phyloP scores from a whole-genome alignment of 1,140 invertebrate species.

The Thaumetopoea pityocampa region DNA sequence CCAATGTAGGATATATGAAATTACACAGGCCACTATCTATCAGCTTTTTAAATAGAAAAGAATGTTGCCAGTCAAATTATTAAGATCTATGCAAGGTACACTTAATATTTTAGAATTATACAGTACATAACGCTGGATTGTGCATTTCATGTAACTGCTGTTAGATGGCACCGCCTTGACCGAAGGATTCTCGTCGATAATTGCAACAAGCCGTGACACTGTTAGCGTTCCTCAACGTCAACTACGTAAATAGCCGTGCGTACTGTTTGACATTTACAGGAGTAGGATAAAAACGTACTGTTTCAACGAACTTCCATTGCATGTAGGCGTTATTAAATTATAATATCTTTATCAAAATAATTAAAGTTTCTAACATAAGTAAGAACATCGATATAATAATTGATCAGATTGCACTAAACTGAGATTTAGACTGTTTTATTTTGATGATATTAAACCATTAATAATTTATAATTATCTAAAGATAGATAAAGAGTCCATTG shows the following conservation, averaged over 20 bases:
- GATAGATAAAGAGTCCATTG: constrained; percentile 11
- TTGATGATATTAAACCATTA: constrained; percentile 17
- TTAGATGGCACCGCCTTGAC: constrained; percentile 59
- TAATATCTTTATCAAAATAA: background rate
- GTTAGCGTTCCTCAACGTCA: constrained; percentile 47
- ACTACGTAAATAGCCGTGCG: constrained; percentile 13
- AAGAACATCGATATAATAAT: too few species aligned
- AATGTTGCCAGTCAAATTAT: too few species aligned
- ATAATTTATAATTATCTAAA: constrained; percentile 9
- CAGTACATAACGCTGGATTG: constrained; percentile 29
- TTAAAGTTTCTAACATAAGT: too few species aligned
- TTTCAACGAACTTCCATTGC: constrained; percentile 13
- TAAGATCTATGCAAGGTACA: background rate
- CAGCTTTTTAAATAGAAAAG: too few species aligned
- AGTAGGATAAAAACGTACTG: constrained; percentile 8
- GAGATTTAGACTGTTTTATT: background rate
- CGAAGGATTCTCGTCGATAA: constrained; percentile 38
- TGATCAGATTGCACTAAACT: too few species aligned
- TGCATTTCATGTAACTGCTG: constrained; percentile 34
- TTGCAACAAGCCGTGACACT: constrained; percentile 51
- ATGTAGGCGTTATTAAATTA: constrained; percentile 2
- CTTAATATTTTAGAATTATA: constrained; percentile 23
- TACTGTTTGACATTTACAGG: constrained; percentile 22
- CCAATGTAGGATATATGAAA: too few species aligned
- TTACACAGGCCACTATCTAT: too few species aligned